phyloP scores from a whole-genome alignment of 2,113 vertebrate genomes.

The Onychostruthus taczanowskii region DNA sequence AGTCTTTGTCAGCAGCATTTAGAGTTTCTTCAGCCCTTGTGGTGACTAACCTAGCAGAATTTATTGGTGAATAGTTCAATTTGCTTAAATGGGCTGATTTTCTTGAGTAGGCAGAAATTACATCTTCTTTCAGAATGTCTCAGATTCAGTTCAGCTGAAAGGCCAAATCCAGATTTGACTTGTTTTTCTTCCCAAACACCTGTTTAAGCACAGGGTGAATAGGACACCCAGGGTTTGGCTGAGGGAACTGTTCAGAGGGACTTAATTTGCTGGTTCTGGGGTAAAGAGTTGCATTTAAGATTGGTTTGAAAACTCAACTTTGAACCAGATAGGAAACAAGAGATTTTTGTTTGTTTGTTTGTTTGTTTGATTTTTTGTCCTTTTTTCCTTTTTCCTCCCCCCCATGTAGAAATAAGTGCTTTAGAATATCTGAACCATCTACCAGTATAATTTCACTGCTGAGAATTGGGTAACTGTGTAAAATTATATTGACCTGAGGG shows the following conservation, averaged over 20 bases:
- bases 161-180: neutral
- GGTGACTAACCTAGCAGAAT: slow-evolving; percentile 16
- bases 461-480: slow-evolving; percentile 53
- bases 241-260: neutral
- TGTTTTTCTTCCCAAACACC: neutral
- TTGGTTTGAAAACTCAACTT: neutral
- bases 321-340: neutral
- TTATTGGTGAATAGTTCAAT: slow-evolving; percentile 7
- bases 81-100: slow-evolving; percentile 17
- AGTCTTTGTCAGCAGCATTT: slow-evolving; percentile 4
- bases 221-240: neutral
- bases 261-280: neutral
- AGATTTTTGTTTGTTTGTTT: too few relatives aligned
- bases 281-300: neutral
- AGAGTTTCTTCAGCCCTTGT: neutral
- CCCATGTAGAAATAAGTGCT: slow-evolving; percentile 19
- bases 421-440: slow-evolving; percentile 38
- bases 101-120: slow-evolving; percentile 33
- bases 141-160: neutral
- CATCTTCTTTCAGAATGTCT: neutral
- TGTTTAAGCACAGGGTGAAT: neutral
- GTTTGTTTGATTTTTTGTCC: too few relatives aligned
- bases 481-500: slow-evolving; percentile 60
- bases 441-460: slow-evolving; percentile 14
- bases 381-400: too few relatives aligned